Evolutionary conservation across 2,888 invertebrate species (phyloP).

Genomic region (Chouioia cunea): DNA sequence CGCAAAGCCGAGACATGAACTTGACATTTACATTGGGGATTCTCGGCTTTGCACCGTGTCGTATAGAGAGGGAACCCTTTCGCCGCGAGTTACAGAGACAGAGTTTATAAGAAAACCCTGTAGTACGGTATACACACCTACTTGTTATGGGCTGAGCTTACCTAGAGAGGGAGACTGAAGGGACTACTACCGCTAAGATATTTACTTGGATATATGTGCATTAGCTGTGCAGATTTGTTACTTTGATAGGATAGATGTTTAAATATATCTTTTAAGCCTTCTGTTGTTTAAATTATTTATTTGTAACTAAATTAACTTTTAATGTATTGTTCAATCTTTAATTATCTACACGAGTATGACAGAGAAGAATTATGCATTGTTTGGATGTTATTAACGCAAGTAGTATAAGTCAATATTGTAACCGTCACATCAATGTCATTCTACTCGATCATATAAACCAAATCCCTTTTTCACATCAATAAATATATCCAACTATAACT

Average conservation of each 20-base stretch:
- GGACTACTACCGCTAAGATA: slow-evolving; percentile 7
- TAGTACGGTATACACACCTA: not conserved
- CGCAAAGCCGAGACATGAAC: slow-evolving; percentile 60
- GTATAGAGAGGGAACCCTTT: slow-evolving; percentile 36
- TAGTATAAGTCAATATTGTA: too few species aligned
- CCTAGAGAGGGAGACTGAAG: not conserved
- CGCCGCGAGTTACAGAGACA: slow-evolving; percentile 10
- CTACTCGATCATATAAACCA: too few species aligned
- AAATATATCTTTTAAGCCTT: not conserved
- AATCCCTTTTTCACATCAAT: too few species aligned
- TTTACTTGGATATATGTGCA: slow-evolving; percentile 13
- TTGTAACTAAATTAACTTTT: too few species aligned
- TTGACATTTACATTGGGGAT: slow-evolving; percentile 68
- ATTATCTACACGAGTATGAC: too few species aligned
- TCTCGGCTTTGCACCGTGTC: slow-evolving; percentile 65
- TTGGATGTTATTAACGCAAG: too few species aligned
- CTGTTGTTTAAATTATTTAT: too few species aligned
- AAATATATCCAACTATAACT: too few species aligned
- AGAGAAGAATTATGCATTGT: too few species aligned
- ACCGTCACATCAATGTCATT: too few species aligned
- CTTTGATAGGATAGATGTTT: not conserved
- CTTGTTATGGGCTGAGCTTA: slow-evolving; percentile 17
- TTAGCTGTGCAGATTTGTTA: slow-evolving; percentile 12
- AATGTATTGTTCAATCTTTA: too few species aligned
- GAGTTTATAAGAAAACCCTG: slow-evolving; percentile 26